Evolutionary conservation across 2,888 invertebrate genomes (phyloP), one percentile per base, ranked within the genome.

Genomic region (Noctua janthina): DNA sequence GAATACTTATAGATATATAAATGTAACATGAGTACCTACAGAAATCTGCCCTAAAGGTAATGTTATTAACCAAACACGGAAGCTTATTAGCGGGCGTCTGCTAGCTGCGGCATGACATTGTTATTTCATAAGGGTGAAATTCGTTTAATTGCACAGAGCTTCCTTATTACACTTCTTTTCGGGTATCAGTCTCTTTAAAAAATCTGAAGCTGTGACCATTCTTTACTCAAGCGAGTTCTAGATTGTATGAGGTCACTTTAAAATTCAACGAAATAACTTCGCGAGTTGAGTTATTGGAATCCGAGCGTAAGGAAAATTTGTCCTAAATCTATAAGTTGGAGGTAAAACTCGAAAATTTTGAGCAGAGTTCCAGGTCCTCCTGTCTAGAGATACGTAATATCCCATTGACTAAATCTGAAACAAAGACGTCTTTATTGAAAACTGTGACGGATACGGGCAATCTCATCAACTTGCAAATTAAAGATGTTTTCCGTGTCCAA

Each of bases 11-110:
- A 35, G 7, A 20, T 39, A 39, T 20, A 66, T 20, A 1, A 20
- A 20, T 39, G 68, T 68, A 54, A n/a, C 43, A 64, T 43, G 23
- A 29, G 43, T 43, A 54, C 17, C 17, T 20, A 39, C 35, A 17
- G 17, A 54, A n/a, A 56, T 29, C 56, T 56, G 13, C 49, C 82
- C 54, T 29, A 4, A 49, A 70, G 81, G 69, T 69, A 13, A 69
- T 69, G 39, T 64, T 81, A 70, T 64, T 82, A 76, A 70, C 56
- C 35, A 75, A 70, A 81, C 82, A 75, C 56, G 82, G 49, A 17
- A 75, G 49, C 64, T 64, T 70, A 64, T 82, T 56, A 74, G n/a
- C 39, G 0, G 20, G 46, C 39, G 56, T 62, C 39, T 54, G 82
- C 54, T 17, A 43, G 10, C 29, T 73, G 43, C 29, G 62, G 11